These are phyloP conservation scores for Arenaria interpres DNA, from an alignment of 2,113 vertebrate species.

Conservation along the genomic window DNA sequence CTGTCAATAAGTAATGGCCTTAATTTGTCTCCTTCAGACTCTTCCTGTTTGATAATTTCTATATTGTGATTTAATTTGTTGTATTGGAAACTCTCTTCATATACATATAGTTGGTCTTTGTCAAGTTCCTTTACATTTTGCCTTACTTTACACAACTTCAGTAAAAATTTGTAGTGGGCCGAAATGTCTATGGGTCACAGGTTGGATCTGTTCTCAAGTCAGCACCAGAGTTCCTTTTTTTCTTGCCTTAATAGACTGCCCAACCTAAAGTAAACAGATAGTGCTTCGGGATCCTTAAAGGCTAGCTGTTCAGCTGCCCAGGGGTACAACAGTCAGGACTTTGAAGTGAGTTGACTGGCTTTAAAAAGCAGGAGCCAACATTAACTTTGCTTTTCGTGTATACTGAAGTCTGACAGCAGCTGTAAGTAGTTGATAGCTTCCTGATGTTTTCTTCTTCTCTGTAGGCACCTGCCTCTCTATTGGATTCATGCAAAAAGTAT, in stretches of 20 bases:
- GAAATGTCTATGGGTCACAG: background rate
- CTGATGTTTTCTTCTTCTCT: background rate
- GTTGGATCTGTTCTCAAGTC: background rate
- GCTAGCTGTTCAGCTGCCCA: background rate
- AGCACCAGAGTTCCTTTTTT: background rate
- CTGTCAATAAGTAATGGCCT: background rate
- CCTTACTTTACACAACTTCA: background rate
- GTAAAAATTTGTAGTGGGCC: background rate
- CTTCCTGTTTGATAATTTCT: background rate
- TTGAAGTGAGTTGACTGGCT: background rate
- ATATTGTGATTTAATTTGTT: background rate
- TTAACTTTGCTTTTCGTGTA: background rate
- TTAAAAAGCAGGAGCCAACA: background rate
- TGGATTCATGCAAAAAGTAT: constrained; percentile 26
- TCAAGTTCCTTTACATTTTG: background rate
- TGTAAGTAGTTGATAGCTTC: background rate
- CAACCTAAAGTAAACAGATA: background rate
- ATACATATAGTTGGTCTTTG: background rate
- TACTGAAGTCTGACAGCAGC: background rate
- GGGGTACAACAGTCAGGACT: background rate
- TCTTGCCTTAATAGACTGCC: background rate
- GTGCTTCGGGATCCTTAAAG: background rate
- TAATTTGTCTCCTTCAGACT: background rate
- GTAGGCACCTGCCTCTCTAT: constrained; percentile 60
- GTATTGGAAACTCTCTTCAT: background rate